Base-by-base conservation (phyloP, 2,888 invertebrate species). In the Cantharis lateralis region DNA sequence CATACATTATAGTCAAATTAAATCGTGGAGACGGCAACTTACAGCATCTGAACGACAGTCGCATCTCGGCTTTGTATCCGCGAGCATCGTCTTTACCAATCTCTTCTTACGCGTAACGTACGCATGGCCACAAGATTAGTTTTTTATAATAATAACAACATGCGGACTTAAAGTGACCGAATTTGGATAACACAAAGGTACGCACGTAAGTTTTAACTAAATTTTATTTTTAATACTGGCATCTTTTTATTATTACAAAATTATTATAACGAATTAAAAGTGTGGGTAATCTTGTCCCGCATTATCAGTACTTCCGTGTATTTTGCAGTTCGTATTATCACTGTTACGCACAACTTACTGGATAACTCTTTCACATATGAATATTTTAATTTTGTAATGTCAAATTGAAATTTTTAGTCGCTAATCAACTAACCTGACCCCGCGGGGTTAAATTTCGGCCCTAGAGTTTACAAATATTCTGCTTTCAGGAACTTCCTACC, bases 31-130 rank as follows among this genome's bases (percentile, higher is more conserved):
- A 77, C 80, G 78, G 80, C 81, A 81, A 80, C 80, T 76, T 66
- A 82, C 83, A 82, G 82, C 82, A 80, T 80, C 83, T 81, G 81
- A 79, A 81, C 82, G 82, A 81, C 84, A 84, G 84, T 84, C 83
- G 82, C 82, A 82, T 83, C 83, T 83, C 82, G 82, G 81, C 83
- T 80, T 80, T 82, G 80, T 77, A 68, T 78, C 81, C 80, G 83
- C 79, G 72, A 83, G 79, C 83, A 83, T 81, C 82, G 80, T 64
- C 72, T 72, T 72, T 61, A 73, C 64, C 73, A 73, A 48, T 74
- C 66, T 74, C 75, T 71, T 75, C 75, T 71, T 70, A 68, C 78
- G 78, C 75, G 75, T 66, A 72, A 72, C 66, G 74, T 62, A 77
- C 68, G 69, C 71, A 72, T 69, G 74, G 74, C 48, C 13, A 48